Evolutionary conservation across 1,140 invertebrate species (phyloP), one percentile per base, ranked within the genome.

Genomic region (Cotesia chilonis): DNA sequence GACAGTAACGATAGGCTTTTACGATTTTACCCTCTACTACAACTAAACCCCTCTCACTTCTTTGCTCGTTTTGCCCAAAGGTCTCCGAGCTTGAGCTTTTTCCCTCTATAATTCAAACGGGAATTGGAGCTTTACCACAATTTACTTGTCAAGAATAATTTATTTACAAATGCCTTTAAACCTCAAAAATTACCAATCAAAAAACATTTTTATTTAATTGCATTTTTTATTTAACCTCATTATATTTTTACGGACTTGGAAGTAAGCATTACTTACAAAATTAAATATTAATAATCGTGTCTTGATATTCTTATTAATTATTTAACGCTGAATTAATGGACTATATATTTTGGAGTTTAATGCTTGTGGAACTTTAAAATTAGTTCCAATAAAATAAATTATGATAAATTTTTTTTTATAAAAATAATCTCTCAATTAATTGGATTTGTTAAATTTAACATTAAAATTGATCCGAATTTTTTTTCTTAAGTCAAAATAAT

Each of bases 91-190:
- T 51, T 52, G 70, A 72, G 70, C 63, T 72, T 67, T 72, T 71
- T 66, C 37, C 65, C 51, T 72, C 70, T 67, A 67, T 72, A 72
- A 72, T 72, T 72, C 70, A 72, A 36, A 14, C 61, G 63, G 64
- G 57, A 72, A 72, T 72, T 72, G 70, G 70, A 67, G 70, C 70
- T 72, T 67, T 67, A 72, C 64, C 64, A 51, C 70, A 54, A 72
- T 67, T 67, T 12, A 47, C 7, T 70, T 37, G 17, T 47, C 38
- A 70, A 70, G 17, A 52, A 70, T 52, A 72, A 71, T 47, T 57
- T 20, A 71, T 51, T 61, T 47, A n/a, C 20, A 20, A 55, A 28
- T 17, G 20, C n/a, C 12, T 20, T 61, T 28, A 9, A 60, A n/a
- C 38, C 36, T 61, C 61, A 3, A 2, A 59, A 41, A 20, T 57